These are phyloP conservation scores for Pristiophorus japonicus DNA, from an alignment of 2,113 vertebrate genomes.

Conservation along the genomic window DNA sequence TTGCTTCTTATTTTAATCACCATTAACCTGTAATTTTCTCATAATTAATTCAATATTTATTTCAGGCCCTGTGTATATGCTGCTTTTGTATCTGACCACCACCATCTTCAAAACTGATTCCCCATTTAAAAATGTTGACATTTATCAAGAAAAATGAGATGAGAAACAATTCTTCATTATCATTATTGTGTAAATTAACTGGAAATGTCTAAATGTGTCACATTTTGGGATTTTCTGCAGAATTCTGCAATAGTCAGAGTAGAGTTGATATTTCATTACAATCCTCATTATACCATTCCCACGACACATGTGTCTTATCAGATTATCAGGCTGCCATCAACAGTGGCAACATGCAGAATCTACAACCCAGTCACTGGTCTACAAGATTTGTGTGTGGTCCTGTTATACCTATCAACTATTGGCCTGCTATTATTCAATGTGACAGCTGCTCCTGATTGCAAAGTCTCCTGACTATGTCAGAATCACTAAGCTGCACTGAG, in stretches of 20 bases:
- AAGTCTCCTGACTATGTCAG: slow-evolving; percentile 44
- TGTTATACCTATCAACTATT: not conserved
- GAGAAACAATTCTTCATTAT: not conserved
- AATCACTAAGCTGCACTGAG: slow-evolving; percentile 40
- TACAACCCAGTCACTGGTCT: not conserved
- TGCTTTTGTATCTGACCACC: not conserved
- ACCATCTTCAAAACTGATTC: not conserved
- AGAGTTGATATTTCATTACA: slow-evolving; percentile 1
- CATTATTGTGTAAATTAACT: not conserved
- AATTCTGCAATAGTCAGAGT: not conserved
- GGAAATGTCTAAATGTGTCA: not conserved
- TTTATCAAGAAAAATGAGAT: not conserved
- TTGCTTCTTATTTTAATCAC: not conserved
- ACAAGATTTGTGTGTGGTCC: slow-evolving; percentile 48
- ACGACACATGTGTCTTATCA: slow-evolving; percentile 2
- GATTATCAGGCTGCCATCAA: not conserved
- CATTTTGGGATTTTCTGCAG: not conserved
- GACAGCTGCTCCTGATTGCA: slow-evolving; percentile 42
- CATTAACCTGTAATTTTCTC: not conserved
- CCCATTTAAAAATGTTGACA: not conserved
- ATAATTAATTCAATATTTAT: not conserved
- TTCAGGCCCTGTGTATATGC: not conserved
- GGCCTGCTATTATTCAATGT: slow-evolving; percentile 44
- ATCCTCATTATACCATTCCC: slow-evolving; percentile 17
- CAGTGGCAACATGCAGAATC: not conserved